Evolutionary conservation across 2,113 vertebrate genomes (phyloP).

Genomic region (Cyprinus carpio): DNA sequence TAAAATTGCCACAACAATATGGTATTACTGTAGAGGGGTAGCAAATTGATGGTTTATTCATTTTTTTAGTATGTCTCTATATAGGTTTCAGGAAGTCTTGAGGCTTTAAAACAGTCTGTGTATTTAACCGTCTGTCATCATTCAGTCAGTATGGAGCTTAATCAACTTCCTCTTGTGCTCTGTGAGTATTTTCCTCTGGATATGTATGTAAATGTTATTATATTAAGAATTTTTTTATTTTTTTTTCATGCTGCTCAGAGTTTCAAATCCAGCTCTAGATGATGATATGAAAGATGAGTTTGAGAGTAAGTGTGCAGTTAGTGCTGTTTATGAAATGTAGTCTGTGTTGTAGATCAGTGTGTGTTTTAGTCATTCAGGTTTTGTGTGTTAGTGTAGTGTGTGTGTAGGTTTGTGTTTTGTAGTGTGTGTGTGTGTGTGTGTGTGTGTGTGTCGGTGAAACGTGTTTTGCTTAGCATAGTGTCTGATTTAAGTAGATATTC

Average conservation of each 20-base stretch:
- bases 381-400: no score
- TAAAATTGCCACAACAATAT: no score
- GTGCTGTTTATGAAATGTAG: neutral
- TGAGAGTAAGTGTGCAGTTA: neutral
- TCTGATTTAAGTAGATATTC: neutral
- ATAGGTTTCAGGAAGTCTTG: conserved; percentile 16
- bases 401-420: neutral
- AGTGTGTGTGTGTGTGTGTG: neutral
- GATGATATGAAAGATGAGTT: neutral
- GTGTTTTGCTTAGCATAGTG: neutral
- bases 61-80: neutral
- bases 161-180: neutral
- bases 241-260: neutral
- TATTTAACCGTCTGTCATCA: neutral
- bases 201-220: neutral
- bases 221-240: neutral
- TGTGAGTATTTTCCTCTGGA: neutral
- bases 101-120: neutral
- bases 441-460: neutral
- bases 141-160: conserved; percentile 22
- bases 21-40: no score
- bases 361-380: neutral
- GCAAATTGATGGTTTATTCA: neutral
- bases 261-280: neutral
- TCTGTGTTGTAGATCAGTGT: neutral